Percentiles rank a stretch among this genome's conserved stretches.
Conservation (phyloP, 1,140 invertebrate genomes). For the Drosophila rufa region DNA sequence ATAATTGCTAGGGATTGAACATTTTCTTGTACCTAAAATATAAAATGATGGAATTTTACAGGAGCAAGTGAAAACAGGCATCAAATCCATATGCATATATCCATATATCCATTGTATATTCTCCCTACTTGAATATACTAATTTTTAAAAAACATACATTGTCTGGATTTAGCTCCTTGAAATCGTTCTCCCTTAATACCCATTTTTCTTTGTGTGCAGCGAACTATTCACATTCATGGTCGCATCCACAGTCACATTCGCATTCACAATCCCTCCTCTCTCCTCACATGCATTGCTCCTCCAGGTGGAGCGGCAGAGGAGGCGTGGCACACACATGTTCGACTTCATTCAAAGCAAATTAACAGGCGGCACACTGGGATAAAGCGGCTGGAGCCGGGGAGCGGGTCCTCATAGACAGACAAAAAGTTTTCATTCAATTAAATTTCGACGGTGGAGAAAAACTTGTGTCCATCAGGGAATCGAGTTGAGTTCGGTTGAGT, state of each 20-base stretch:
- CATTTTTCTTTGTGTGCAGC: conserved; percentile 18
- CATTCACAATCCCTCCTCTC: conserved; percentile 11
- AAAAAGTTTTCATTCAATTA: conserved; percentile 81
- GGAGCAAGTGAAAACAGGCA: too few relatives aligned
- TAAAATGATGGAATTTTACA: too few relatives aligned
- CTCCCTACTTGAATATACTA: too few relatives aligned
- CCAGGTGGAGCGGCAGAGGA: conserved; percentile 14
- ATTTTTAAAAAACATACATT: too few relatives aligned
- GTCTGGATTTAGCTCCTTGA: too few relatives aligned
- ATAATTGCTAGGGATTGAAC: too few relatives aligned
- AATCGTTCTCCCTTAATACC: too few relatives aligned
- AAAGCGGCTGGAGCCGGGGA: not conserved
- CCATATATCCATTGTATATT: too few relatives aligned
- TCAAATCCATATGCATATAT: too few relatives aligned
- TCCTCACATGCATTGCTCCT: conserved; percentile 21
- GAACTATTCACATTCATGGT: conserved; percentile 41
- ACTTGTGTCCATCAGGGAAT: conserved; percentile 44
- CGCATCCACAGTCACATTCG: conserved; percentile 22
- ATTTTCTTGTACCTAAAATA: too few relatives aligned
- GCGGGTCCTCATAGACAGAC: conserved; percentile 20
- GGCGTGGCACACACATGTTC: conserved; percentile 62
- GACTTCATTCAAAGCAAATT: conserved; percentile 82
- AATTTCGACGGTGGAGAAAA: conserved; percentile 64
- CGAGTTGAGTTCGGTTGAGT: conserved; percentile 23
- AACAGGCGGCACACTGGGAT: conserved; percentile 57